Evolutionary conservation across 1,140 invertebrate species (phyloP).

Genomic region (Caenorhabditis latens): DNA sequence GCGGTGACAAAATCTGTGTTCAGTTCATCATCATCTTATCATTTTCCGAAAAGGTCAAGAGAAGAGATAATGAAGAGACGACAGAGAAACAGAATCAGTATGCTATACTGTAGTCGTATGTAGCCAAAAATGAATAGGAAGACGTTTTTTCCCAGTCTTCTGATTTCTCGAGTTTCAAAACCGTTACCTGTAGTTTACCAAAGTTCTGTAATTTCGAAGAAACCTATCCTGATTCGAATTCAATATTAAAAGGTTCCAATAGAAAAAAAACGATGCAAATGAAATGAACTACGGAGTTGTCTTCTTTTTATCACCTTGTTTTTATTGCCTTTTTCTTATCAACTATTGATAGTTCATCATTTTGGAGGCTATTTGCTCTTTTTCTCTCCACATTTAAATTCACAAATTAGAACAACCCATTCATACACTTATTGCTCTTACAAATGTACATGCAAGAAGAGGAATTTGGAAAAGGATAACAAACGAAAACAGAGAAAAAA

Average conservation of each 20-base stretch:
- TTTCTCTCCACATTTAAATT: neutral
- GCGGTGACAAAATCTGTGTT: conserved; percentile 16
- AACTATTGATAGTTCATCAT: neutral
- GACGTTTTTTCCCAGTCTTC: neutral
- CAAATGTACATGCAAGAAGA: conserved; percentile 10
- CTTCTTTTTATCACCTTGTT: conserved; percentile 20
- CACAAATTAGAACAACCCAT: neutral
- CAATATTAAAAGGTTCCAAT: too few species aligned
- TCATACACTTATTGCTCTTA: conserved; percentile 47
- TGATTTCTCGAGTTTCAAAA: too few species aligned
- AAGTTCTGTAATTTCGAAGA: too few species aligned
- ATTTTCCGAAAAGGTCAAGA: conserved; percentile 12
- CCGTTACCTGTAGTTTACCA: too few species aligned
- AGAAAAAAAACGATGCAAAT: too few species aligned
- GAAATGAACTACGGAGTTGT: neutral
- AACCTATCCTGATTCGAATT: too few species aligned
- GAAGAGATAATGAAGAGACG: neutral
- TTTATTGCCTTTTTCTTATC: conserved; percentile 47
- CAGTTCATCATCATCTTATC: conserved; percentile 52
- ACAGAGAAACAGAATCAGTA: conserved; percentile 35
- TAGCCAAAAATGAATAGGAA: conserved; percentile 3
- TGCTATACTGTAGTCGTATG: conserved; percentile 39
- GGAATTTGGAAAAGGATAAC: neutral
- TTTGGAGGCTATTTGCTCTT: neutral
- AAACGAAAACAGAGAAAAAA: neutral